Conservation (phyloP, 1,140 invertebrate genomes). For the Medauroidea extradentata region DNA sequence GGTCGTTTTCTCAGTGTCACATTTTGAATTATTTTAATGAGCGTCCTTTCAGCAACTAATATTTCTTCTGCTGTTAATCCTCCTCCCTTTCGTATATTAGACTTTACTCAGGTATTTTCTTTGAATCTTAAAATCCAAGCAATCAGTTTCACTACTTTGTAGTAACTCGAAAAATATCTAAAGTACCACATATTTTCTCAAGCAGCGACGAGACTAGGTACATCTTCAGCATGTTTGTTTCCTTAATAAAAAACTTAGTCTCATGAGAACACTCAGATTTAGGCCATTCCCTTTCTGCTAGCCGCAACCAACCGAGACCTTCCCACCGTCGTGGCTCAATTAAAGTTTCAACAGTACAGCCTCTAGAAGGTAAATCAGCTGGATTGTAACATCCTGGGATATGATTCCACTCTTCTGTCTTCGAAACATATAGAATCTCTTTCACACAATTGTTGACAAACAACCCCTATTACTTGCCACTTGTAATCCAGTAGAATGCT, state of each 20-base stretch:
- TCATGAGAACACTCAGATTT: conserved; percentile 21
- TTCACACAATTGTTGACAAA: conserved; percentile 24
- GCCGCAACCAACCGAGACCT: conserved; percentile 36
- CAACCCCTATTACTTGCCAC: conserved; percentile 18
- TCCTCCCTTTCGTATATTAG: background rate
- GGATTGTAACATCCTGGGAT: conserved; percentile 40
- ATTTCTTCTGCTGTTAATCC: conserved; percentile 7
- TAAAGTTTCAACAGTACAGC: conserved; percentile 31
- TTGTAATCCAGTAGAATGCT: conserved; percentile 31
- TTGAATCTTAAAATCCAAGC: conserved; percentile 28
- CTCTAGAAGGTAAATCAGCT: conserved; percentile 42
- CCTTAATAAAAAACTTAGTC: conserved; percentile 8
- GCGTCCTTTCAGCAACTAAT: background rate
- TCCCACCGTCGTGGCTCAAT: conserved; percentile 39
- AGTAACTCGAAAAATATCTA: conserved; percentile 24
- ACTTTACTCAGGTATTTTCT: conserved; percentile 16
- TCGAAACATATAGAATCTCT: conserved; percentile 18
- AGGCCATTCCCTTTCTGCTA: conserved; percentile 25
- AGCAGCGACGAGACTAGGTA: background rate
- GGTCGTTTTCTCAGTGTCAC: background rate
- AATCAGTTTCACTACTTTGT: conserved; percentile 27
- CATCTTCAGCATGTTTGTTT: background rate
- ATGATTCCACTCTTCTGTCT: conserved; percentile 31
- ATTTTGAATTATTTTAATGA: conserved; percentile 8
- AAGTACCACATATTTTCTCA: conserved; percentile 4